Conservation (phyloP, 2,888 invertebrate species). For the Odontomyia ornata region DNA sequence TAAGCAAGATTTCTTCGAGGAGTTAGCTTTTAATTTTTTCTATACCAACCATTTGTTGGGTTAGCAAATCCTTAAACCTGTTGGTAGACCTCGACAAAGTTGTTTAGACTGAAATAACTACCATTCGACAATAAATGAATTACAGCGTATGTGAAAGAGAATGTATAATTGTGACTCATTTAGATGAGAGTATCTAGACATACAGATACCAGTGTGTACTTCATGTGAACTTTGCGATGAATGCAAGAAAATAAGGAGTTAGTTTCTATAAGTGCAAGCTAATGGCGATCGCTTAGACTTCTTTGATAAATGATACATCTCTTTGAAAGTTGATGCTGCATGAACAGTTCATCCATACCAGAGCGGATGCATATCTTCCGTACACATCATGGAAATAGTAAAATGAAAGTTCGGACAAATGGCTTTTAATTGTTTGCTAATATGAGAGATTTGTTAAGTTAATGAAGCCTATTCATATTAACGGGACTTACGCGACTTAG, state of each 20-base stretch:
- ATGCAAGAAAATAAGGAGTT: background rate
- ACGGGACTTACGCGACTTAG: too few species aligned
- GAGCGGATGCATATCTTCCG: too few species aligned
- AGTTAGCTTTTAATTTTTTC: background rate
- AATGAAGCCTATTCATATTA: too few species aligned
- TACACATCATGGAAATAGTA: too few species aligned
- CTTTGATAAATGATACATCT: background rate
- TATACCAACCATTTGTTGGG: background rate
- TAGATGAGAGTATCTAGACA: background rate
- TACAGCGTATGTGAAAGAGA: background rate
- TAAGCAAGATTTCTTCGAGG: conserved; percentile 1
- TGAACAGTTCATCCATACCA: too few species aligned
- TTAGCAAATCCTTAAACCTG: conserved; percentile 25
- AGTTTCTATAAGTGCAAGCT: background rate
- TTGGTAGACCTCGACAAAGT: background rate
- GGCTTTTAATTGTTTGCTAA: too few species aligned
- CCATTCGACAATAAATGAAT: background rate
- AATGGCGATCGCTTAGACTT: background rate
- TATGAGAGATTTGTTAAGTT: too few species aligned
- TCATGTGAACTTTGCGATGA: background rate
- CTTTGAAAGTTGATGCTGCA: background rate
- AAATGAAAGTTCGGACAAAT: too few species aligned
- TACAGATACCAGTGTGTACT: background rate
- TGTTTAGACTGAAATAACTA: background rate
- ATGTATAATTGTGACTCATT: background rate